Percentiles rank a stretch among this genome's conserved stretches.
phyloP scores from a whole-genome alignment of 2,113 vertebrate genomes.

The Peromyscus maniculatus region DNA sequence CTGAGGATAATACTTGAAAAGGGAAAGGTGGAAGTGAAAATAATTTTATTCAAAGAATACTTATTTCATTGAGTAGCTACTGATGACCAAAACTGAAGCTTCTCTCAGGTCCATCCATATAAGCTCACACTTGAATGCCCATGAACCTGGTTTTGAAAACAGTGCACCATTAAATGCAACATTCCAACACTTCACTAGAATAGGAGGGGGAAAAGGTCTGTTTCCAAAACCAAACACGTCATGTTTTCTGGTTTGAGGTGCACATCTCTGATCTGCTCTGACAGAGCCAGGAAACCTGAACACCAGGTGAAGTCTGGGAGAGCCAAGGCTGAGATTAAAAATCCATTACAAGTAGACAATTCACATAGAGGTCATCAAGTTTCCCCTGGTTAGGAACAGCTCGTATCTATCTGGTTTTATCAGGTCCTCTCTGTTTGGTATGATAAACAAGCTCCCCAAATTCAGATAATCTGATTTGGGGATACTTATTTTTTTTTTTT shows the following conservation, averaged over 20 bases:
- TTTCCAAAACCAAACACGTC: background rate
- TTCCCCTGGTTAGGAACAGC: background rate
- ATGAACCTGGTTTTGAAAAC: background rate
- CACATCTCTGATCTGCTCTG: background rate
- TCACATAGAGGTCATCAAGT: background rate
- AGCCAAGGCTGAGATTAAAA: background rate
- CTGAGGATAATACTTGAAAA: background rate
- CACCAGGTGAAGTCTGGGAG: background rate
- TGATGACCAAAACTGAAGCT: background rate
- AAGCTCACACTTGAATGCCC: background rate
- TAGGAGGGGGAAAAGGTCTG: background rate
- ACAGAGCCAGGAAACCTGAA: background rate
- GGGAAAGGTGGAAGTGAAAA: background rate
- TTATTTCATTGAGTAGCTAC: background rate
- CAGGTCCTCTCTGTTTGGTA: background rate
- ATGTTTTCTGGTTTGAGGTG: background rate
- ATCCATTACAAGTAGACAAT: background rate
- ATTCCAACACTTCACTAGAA: background rate
- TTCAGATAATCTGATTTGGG: slow-evolving; percentile 2
- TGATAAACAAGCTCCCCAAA: slow-evolving; percentile 41
- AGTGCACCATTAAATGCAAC: background rate
- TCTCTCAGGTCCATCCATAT: background rate
- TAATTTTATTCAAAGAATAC: background rate
- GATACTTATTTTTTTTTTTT: background rate
- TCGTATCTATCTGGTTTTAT: slow-evolving; percentile 15